These are phyloP conservation scores for Adelosebastes latens DNA, from an alignment of 2,797 vertebrate species.

Conservation along the genomic window DNA sequence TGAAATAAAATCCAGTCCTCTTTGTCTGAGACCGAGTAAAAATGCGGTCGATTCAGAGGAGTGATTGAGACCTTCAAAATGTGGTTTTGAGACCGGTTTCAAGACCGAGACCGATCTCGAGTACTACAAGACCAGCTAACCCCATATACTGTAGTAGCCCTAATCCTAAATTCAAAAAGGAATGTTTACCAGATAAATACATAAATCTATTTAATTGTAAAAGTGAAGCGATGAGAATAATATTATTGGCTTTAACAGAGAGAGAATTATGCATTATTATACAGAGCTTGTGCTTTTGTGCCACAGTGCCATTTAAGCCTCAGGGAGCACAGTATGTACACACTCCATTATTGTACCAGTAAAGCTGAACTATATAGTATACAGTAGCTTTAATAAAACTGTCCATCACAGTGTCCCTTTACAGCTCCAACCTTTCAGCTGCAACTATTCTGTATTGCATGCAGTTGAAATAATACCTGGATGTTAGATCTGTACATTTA, in stretches of 20 bases:
- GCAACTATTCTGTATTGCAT: background rate
- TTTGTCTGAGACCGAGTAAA: no score
- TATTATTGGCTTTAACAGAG: background rate
- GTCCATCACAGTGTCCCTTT: background rate
- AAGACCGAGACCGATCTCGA: no score
- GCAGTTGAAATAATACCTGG: background rate
- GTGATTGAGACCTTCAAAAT: no score
- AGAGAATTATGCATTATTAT: background rate
- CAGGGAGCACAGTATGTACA: background rate
- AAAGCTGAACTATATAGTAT: background rate
- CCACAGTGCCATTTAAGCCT: background rate
- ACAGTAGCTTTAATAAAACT: constrained; percentile 7
- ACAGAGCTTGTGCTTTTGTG: background rate
- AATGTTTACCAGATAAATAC: background rate
- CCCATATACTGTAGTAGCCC: rapidly evolving
- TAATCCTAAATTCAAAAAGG: background rate
- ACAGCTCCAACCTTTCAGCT: background rate
- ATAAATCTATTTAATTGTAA: background rate
- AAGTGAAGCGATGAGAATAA: background rate
- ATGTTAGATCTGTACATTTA: background rate
- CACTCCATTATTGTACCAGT: constrained; percentile 6
- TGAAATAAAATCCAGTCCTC: no score
- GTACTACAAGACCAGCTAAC: no score
- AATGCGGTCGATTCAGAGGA: no score
- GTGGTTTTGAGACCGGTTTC: no score